These are phyloP conservation scores for Cyphomyrus plagiostoma DNA, from an alignment of 2,113 vertebrate genomes.

Conservation along the genomic window DNA sequence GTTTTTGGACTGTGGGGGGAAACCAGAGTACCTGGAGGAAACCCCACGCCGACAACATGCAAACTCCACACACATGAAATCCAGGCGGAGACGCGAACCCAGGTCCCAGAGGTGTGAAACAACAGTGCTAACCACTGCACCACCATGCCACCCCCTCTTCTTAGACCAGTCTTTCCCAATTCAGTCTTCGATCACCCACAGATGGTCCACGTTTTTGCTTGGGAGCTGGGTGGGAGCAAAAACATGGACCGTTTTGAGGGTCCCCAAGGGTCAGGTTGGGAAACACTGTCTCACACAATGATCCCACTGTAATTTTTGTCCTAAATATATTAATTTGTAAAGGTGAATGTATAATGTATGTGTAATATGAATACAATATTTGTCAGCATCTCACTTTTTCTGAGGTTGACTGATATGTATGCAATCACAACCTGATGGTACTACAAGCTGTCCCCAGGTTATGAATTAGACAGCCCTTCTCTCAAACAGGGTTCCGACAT, in stretches of 20 bases:
- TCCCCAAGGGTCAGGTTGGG: not conserved
- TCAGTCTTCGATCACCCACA: not conserved
- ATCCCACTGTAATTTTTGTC: not conserved
- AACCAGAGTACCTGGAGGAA: too few species aligned
- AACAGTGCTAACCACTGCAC: too few species aligned
- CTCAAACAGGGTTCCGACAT: not conserved
- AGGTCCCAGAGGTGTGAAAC: too few species aligned
- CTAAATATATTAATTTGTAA: not conserved
- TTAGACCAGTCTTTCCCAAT: not conserved
- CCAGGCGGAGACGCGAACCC: too few species aligned
- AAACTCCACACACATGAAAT: too few species aligned
- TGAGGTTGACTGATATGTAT: not conserved
- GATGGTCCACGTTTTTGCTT: not conserved
- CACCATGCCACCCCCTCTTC: too few species aligned
- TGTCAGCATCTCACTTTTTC: not conserved
- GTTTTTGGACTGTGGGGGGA: too few species aligned
- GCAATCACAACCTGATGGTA: not conserved
- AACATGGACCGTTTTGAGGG: not conserved
- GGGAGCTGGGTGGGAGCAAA: not conserved
- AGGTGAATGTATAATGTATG: not conserved
- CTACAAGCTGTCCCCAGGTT: not conserved
- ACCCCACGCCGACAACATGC: too few species aligned
- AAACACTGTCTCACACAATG: not conserved
- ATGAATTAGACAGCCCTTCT: not conserved
- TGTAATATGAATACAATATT: not conserved